A percentile compares a stretch with the other conserved stretches of the same genome.
Evolutionary conservation across 2,888 invertebrate species (phyloP).

Genomic region (Helleia helle): DNA sequence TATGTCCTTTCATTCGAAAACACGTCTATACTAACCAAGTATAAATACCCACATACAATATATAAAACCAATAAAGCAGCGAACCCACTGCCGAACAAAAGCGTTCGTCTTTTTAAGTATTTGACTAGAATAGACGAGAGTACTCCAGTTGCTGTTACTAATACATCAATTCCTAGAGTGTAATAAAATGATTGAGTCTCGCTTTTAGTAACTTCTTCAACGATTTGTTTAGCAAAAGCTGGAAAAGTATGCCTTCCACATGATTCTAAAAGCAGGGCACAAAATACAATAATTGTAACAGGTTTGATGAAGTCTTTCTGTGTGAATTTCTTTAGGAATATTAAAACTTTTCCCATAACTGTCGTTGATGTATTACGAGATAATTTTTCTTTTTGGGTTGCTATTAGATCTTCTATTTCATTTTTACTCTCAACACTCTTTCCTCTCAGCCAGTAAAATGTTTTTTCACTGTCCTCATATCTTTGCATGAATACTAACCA

Average conservation of each 20-base stretch:
- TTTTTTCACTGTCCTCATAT: constrained; percentile 55
- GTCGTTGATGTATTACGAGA: constrained; percentile 14
- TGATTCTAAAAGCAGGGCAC: constrained; percentile 32
- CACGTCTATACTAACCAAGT: constrained; percentile 25
- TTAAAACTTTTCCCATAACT: constrained; percentile 16
- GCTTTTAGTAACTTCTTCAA: constrained; percentile 33
- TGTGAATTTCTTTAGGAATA: constrained; percentile 33
- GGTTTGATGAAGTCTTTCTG: constrained; percentile 40
- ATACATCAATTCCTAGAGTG: constrained; percentile 36
- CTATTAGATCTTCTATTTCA: constrained; percentile 34
- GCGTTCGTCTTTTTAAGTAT: constrained; percentile 33
- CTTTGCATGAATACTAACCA: constrained; percentile 72
- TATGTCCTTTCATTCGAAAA: constrained; percentile 29
- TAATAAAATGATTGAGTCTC: constrained; percentile 35
- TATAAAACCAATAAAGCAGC: constrained; percentile 30
- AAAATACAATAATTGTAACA: constrained; percentile 30
- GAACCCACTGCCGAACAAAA: constrained; percentile 39
- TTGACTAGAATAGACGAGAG: constrained; percentile 38
- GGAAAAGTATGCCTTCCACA: constrained; percentile 45
- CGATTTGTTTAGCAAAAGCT: constrained; percentile 40
- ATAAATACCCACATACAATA: constrained; percentile 33
- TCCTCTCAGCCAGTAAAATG: constrained; percentile 69
- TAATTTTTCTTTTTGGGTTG: constrained; percentile 29
- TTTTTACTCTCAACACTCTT: constrained; percentile 21
- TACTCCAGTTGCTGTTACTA: constrained; percentile 34